A percentile compares a stretch with the other conserved stretches of the same genome.
Evolutionary conservation across 2,113 vertebrate genomes (phyloP).

Genomic region (Thermophis baileyi): DNA sequence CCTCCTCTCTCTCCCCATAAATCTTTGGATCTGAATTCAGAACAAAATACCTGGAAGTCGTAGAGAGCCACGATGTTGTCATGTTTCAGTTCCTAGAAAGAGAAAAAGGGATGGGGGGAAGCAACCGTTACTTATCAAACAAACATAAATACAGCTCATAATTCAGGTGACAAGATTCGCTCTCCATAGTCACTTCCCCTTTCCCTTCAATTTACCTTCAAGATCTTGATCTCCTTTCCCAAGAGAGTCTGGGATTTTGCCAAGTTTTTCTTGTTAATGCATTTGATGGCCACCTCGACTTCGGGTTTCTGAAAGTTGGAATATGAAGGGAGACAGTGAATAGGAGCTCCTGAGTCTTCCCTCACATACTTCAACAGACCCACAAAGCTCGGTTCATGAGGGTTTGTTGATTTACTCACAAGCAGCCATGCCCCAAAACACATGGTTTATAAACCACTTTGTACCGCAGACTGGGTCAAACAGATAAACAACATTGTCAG

Average conservation of each 20-base stretch:
- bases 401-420: not conserved
- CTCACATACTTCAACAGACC: not conserved
- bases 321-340: not conserved
- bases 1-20: not conserved
- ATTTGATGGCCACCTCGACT: conserved; percentile 93
- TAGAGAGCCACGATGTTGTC: conserved; percentile 94
- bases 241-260: conserved; percentile 90
- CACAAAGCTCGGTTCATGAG: not conserved
- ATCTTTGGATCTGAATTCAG: not conserved
- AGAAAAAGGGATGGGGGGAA: conserved; percentile 4
- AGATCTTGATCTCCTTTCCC: conserved; percentile 95
- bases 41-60: conserved; percentile 88
- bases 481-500: not conserved
- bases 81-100: conserved; percentile 90
- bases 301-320: conserved; percentile 82
- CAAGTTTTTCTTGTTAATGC: conserved; percentile 95
- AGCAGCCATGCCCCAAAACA: not conserved
- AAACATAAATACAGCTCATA: not conserved
- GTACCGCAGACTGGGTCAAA: not conserved
- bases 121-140: conserved; percentile 14
- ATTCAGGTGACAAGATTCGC: not conserved
- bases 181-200: not conserved
- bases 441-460: not conserved
- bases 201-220: conserved; percentile 82
- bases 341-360: not conserved